Base-by-base conservation (phyloP, 2,797 vertebrate species). In the Pseudochromis fuscus region DNA sequence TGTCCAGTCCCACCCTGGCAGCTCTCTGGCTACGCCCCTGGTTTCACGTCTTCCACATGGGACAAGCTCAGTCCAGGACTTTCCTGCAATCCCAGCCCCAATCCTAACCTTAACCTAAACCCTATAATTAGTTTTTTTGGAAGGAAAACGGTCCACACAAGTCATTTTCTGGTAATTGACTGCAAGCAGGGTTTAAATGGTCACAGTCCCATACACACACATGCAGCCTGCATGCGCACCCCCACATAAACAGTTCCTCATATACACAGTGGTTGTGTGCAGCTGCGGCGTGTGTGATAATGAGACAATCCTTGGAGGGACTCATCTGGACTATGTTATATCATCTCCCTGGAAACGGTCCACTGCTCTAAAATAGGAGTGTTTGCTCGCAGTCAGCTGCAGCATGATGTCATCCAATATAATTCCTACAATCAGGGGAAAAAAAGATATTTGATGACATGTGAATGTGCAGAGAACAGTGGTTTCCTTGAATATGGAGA, bases 121-220 rank as follows among this genome's bases (percentile, higher is more conserved):
- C 90, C 87, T 91, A 81, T 92, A 86, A 91, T 92, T 89, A 89
- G 77, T 82, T 82, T 84, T 90, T 90, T 83, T 73, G 67, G 69
- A 87, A 82, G 76, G 68, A 89, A 92, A 88, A 89, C 48, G 63
- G 81, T 90, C 86, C 79, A 72, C 84, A 86, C 89, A 78, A 86
- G 86, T 87, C 79, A 89, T 91, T 91, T 92, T 91, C 86, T 91
- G 90, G 92, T 91, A 92, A 91, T 92, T 91, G 91, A 91, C 90
- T 89, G 86, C 82, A 84, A 91, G 90, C 75, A 87, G 83, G 90
- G 81, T 90, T 92, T 90, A 91, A 92, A 92, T 89, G 88, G 89
- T 91, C 83, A 85, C 86, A 89, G 73, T 85, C 85, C 68, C 78
- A 80, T 38, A 63, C 55, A 81, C 67, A 67, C 71, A 71, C 38